Percentiles rank a stretch among this genome's conserved stretches.
Conservation (phyloP, 2,888 invertebrate species). For the Chalcosyrphus nemorum region DNA sequence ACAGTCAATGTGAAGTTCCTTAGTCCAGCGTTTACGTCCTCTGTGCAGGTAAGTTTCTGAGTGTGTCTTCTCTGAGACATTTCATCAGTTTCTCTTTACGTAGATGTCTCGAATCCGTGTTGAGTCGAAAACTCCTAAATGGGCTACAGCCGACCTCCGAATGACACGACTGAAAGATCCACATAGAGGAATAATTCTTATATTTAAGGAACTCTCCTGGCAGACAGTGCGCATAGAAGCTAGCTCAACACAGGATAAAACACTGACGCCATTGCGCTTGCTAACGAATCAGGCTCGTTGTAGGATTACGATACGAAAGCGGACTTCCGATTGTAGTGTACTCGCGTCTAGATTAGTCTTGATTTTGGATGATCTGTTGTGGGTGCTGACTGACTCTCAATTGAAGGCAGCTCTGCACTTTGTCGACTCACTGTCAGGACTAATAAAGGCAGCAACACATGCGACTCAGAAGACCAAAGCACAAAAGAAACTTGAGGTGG, state of each 20-base stretch:
- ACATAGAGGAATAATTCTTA: slow-evolving; percentile 93
- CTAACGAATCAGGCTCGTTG: slow-evolving; percentile 97
- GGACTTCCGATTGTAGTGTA: slow-evolving; percentile 95
- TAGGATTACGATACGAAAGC: slow-evolving; percentile 97
- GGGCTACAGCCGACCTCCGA: slow-evolving; percentile 93
- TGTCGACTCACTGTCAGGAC: slow-evolving; percentile 90
- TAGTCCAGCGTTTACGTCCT: slow-evolving; percentile 97
- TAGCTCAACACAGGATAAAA: slow-evolving; percentile 89
- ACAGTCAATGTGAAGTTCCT: slow-evolving; percentile 96
- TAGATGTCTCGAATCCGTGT: slow-evolving; percentile 96
- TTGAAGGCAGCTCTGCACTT: slow-evolving; percentile 96
- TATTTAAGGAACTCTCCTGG: slow-evolving; percentile 99
- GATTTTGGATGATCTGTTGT: slow-evolving; percentile 96
- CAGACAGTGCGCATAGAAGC: slow-evolving; percentile 98
- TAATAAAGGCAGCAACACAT: slow-evolving; percentile 91
- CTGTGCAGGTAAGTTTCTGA: slow-evolving; percentile 93
- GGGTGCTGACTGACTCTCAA: slow-evolving; percentile 98
- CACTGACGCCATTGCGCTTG: slow-evolving; percentile 93
- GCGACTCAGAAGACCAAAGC: slow-evolving; percentile 92
- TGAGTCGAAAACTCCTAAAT: slow-evolving; percentile 96
- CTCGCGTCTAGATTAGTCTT: slow-evolving; percentile 95
- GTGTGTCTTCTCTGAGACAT: no score
- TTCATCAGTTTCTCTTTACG: slow-evolving; percentile 68
- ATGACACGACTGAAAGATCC: slow-evolving; percentile 96
- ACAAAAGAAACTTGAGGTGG: slow-evolving; percentile 90